Percentiles rank a stretch among this genome's conserved stretches.
These are phyloP conservation scores for Craseonycteris thonglongyai DNA, from an alignment of 2,113 vertebrate species.

Conservation along the genomic window DNA sequence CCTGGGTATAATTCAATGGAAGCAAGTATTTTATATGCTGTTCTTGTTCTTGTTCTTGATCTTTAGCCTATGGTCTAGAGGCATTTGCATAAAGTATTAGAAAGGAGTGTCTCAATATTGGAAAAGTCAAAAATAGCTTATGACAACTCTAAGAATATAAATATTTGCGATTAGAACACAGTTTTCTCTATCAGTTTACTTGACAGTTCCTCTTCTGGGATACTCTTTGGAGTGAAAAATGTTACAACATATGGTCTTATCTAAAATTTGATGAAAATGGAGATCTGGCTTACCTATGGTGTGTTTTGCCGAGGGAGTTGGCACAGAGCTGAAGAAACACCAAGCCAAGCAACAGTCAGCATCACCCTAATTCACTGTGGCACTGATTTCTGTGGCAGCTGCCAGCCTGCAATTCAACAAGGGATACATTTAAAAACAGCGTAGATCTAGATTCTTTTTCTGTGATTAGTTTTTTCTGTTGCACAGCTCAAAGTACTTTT, in stretches of 20 bases:
- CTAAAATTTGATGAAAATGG: conserved; percentile 35
- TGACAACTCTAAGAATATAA: conserved; percentile 10
- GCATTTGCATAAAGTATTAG: background rate
- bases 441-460: background rate
- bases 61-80: background rate
- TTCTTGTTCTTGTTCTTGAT: background rate
- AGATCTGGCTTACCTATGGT: conserved; percentile 65
- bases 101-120: background rate
- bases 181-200: conserved; percentile 19
- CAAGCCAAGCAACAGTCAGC: background rate
- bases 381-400: conserved; percentile 4
- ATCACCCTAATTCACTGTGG: conserved; percentile 7
- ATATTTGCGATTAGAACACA: conserved; percentile 1
- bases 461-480: background rate
- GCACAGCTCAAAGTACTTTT: background rate
- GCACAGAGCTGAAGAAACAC: background rate
- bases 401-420: background rate
- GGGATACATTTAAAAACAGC: background rate
- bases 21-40: background rate
- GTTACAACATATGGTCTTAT: background rate
- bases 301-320: background rate
- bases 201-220: background rate
- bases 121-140: conserved; percentile 27
- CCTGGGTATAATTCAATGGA: background rate
- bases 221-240: conserved; percentile 7